Percentiles rank a stretch among this genome's conserved stretches.
These are phyloP conservation scores for Bemisia tabaci DNA, from an alignment of 1,140 invertebrate genomes.

Conservation along the genomic window DNA sequence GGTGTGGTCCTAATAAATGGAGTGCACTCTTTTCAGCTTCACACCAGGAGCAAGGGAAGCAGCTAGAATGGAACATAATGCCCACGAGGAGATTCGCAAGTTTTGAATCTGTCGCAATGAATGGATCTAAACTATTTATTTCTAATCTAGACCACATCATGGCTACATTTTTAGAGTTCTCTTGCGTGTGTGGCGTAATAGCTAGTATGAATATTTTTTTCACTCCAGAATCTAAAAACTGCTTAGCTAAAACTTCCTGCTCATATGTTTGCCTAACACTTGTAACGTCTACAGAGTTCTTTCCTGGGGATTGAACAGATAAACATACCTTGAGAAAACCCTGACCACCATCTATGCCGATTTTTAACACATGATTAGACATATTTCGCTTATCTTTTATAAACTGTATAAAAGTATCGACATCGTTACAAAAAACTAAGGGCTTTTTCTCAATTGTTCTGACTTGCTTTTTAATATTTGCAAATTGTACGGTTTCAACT, in stretches of 20 bases:
- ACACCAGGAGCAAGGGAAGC: constrained; percentile 15
- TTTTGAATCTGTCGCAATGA: constrained; percentile 12
- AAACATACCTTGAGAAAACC: constrained; percentile 16
- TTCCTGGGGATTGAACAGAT: constrained; percentile 13
- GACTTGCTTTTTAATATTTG: background rate
- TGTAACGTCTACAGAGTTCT: background rate
- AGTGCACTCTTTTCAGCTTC: constrained; percentile 9
- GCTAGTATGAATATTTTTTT: constrained; percentile 15
- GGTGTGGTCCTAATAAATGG: background rate
- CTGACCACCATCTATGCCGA: constrained; percentile 12
- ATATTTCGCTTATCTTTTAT: background rate
- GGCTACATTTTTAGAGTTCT: constrained; percentile 15
- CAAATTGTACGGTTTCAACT: background rate
- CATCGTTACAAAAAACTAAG: background rate
- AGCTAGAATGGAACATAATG: constrained; percentile 14
- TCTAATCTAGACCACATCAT: constrained; percentile 11
- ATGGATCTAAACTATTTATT: constrained; percentile 13
- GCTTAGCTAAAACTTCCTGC: constrained; percentile 11
- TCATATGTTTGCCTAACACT: constrained; percentile 10
- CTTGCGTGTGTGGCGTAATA: constrained; percentile 8
- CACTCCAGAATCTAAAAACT: constrained; percentile 16
- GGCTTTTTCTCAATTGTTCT: background rate
- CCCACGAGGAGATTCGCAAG: constrained; percentile 15
- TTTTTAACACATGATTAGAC: constrained; percentile 1
- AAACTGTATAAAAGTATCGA: background rate